Percentiles rank a stretch among this genome's conserved stretches.
Evolutionary conservation across 2,888 invertebrate genomes (phyloP).

Genomic region (Ectemnius cavifrons): DNA sequence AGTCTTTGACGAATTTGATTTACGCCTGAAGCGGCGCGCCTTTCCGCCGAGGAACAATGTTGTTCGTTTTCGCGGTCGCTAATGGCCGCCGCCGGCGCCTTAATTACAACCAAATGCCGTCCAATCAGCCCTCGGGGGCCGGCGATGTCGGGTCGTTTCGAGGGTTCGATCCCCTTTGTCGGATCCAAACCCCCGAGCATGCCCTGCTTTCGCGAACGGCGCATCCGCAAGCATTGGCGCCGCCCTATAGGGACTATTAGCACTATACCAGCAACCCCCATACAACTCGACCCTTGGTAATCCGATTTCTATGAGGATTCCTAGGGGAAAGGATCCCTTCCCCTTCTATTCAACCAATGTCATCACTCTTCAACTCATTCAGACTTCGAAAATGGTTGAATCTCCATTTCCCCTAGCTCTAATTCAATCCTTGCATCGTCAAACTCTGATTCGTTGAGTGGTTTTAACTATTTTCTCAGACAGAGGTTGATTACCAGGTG

Average conservation of each 20-base stretch:
- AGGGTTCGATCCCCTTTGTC: constrained; percentile 39
- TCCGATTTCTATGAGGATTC: too few species aligned
- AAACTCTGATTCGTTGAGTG: too few species aligned
- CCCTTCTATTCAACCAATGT: too few species aligned
- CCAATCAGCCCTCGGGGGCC: constrained; percentile 66
- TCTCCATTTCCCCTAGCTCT: too few species aligned
- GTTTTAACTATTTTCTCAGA: too few species aligned
- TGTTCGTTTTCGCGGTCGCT: constrained; percentile 66
- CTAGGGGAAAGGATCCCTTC: too few species aligned
- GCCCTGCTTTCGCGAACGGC: constrained; percentile 30
- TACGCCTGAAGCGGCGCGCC: constrained; percentile 55
- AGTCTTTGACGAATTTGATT: constrained; percentile 62
- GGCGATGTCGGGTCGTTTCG: constrained; percentile 44
- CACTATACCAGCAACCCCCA: not conserved
- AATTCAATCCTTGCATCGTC: too few species aligned
- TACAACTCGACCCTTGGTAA: too few species aligned
- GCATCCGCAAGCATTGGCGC: constrained; percentile 39
- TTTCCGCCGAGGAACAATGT: constrained; percentile 64
- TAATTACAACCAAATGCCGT: constrained; percentile 72
- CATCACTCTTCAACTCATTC: too few species aligned
- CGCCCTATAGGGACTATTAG: not conserved
- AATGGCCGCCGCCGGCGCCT: constrained; percentile 69
- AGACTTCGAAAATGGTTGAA: too few species aligned
- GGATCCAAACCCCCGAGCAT: constrained; percentile 28
- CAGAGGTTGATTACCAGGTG: too few species aligned